These are phyloP conservation scores for Sylvia atricapilla DNA, from an alignment of 2,113 vertebrate genomes.

Conservation along the genomic window DNA sequence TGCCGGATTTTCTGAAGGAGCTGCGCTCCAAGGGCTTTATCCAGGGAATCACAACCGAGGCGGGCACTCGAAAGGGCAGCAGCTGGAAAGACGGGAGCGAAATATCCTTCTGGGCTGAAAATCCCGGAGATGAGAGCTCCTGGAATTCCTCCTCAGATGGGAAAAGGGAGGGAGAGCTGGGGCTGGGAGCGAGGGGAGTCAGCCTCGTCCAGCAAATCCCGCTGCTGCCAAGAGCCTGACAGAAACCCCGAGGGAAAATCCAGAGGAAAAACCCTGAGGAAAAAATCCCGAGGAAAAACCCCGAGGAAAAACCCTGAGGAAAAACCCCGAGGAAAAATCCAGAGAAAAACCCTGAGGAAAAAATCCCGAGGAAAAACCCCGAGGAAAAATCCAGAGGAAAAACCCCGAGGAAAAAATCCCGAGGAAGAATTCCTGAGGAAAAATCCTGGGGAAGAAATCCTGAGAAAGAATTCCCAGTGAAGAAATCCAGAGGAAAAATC, in stretches of 20 bases:
- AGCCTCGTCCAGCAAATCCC: background rate
- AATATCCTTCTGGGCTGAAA: background rate
- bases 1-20: conserved; percentile 28
- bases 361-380: too few relatives aligned
- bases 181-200: background rate
- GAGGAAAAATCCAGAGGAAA: too few relatives aligned
- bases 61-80: background rate
- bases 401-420: too few relatives aligned
- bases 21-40: background rate
- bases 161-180: background rate
- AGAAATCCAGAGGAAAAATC: background rate
- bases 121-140: background rate
- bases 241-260: background rate
- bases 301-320: background rate
- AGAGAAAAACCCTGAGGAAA: too few relatives aligned
- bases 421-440: background rate
- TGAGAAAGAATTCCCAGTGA: too few relatives aligned
- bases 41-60: background rate
- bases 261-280: too few relatives aligned
- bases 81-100: background rate
- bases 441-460: background rate
- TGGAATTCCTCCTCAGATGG: background rate
- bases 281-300: too few relatives aligned
- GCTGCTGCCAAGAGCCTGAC: accelerated
- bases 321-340: too few relatives aligned